phyloP scores from a whole-genome alignment of 2,888 invertebrate species.

The Physocephala rufipes region DNA sequence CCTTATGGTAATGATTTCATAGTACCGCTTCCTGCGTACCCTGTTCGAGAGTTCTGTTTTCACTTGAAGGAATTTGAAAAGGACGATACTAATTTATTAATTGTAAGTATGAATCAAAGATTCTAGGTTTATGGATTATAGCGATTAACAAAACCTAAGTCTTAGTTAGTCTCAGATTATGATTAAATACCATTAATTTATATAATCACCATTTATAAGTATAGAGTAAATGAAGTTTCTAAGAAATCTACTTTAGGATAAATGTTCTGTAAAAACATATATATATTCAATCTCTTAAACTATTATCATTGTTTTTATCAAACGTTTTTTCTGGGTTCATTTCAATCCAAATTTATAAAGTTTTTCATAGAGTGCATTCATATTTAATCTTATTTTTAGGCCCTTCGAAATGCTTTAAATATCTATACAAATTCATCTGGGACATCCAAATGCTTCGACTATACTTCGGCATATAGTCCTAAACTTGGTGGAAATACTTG shows the following conservation, averaged over 20 bases:
- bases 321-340: not conserved
- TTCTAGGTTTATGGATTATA: too few species aligned
- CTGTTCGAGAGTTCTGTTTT: slow-evolving; percentile 75
- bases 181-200: too few species aligned
- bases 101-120: slow-evolving; percentile 34
- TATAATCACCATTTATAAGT: too few species aligned
- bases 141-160: too few species aligned
- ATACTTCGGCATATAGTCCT: slow-evolving; percentile 69
- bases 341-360: too few species aligned
- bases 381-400: slow-evolving; percentile 54
- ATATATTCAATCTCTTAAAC: too few species aligned
- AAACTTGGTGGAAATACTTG: slow-evolving; percentile 77
- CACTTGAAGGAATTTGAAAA: slow-evolving; percentile 62
- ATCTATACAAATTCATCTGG: slow-evolving; percentile 87
- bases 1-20: slow-evolving; percentile 89
- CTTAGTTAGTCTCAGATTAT: too few species aligned
- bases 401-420: slow-evolving; percentile 75
- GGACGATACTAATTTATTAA: slow-evolving; percentile 42
- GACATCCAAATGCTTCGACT: slow-evolving; percentile 74
- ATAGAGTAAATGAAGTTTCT: too few species aligned
- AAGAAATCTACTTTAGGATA: too few species aligned
- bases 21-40: slow-evolving; percentile 83
- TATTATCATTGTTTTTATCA: not conserved
- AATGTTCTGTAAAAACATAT: too few species aligned
- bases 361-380: not conserved